These are phyloP conservation scores for Ibidorhyncha struthersii DNA, from an alignment of 2,113 vertebrate genomes.

Conservation along the genomic window DNA sequence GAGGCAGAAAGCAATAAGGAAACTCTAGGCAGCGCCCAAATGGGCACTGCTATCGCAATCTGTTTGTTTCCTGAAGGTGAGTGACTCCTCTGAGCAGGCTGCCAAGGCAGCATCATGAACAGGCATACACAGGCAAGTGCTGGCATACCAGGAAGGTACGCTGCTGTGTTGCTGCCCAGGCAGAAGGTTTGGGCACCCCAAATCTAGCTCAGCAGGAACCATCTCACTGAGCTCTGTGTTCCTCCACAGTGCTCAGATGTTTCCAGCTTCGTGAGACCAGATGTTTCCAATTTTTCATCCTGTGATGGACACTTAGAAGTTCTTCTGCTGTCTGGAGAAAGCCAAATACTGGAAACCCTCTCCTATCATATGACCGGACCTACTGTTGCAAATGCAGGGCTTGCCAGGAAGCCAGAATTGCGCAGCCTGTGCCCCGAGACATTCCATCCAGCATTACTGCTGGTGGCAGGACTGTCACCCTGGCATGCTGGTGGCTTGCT, in stretches of 20 bases:
- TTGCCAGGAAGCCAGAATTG: not conserved
- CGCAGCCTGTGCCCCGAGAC: fast-evolving
- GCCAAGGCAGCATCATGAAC: not conserved
- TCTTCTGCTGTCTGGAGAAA: not conserved
- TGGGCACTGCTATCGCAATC: not conserved
- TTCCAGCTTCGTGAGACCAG: not conserved
- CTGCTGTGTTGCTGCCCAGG: not conserved
- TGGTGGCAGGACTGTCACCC: not conserved
- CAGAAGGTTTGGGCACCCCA: not conserved
- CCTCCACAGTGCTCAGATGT: not conserved
- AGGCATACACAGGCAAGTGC: not conserved
- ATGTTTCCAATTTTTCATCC: not conserved
- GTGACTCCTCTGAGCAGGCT: not conserved
- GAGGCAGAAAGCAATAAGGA: not conserved
- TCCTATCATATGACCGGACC: not conserved
- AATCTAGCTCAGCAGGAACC: not conserved
- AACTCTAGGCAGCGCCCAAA: not conserved
- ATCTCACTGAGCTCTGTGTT: not conserved
- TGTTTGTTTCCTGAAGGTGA: not conserved
- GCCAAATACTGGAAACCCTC: not conserved
- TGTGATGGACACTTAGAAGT: not conserved
- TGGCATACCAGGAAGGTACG: not conserved
- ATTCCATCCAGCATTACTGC: not conserved
- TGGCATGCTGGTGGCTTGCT: not conserved
- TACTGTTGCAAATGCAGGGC: not conserved